Base-by-base conservation (phyloP, 2,888 invertebrate species). In the Drosophila picticornis region DNA sequence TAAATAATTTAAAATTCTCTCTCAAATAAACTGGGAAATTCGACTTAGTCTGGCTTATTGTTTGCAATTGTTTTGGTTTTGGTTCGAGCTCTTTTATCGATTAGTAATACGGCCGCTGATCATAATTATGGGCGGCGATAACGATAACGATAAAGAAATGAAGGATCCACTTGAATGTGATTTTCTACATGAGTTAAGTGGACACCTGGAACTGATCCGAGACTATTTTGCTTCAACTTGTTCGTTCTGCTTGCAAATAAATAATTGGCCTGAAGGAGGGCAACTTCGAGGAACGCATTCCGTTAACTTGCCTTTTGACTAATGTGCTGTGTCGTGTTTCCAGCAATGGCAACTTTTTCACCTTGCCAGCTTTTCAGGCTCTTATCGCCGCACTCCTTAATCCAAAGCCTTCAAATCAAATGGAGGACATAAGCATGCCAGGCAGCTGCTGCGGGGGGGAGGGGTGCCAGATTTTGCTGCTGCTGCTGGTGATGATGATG, bases 371-470 rank as follows among this genome's bases (percentile, higher is more conserved):
- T 69, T 53, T 63, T 48, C 46, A 31, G 46, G 46, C 69, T 53
- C 58, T 80, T 78, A 78, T 78, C 76, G 61, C 43, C 46, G 67
- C 43, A 46, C 58, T 60, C 56, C 72, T 51, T 68, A 80, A 78
- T 80, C 78, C 78, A 68, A 46, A 46, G 76, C 53, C 64, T 80
- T 80, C 78, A 68, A 80, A 78, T 80, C 80, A 65, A 78, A 62
- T 75, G 71, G 55, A 52, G 67, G 60, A 40, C 55, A 67, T 53
- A 32, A 29, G 43, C 27, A 25, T 32, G 25, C 19, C 32, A 16
- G 38, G 22, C 13, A 11, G 25, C 11, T n/a, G 48, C 1, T n/a
- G n/a, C 10, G 13, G 4, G 2, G 16, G 22, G 6, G 10, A 27
- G 38, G 31, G 34, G 22, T 64, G 72, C 68, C 77, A 80, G 67